Percentiles rank a stretch among this genome's conserved stretches.
These are phyloP conservation scores for Torymus tubicola DNA, from an alignment of 2,888 invertebrate species.

Conservation along the genomic window DNA sequence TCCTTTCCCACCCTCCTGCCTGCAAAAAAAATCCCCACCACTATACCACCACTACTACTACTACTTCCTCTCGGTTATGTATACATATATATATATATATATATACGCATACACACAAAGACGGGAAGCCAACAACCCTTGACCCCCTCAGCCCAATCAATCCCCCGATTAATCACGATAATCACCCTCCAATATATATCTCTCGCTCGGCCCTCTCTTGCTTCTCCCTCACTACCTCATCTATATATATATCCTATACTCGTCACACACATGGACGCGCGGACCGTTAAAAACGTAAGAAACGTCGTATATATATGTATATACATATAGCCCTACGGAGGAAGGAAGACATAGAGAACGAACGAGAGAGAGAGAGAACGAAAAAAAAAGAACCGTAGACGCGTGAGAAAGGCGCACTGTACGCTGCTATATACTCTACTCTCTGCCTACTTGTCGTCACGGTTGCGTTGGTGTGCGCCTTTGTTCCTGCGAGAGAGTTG, in stretches of 20 bases:
- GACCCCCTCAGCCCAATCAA: not conserved
- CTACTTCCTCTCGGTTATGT: conserved; percentile 4
- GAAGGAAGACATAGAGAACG: not conserved
- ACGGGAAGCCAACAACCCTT: conserved; percentile 4
- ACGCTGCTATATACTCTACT: no score
- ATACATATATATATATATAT: no score
- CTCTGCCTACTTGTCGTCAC: conserved; percentile 51
- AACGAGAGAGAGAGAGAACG: not conserved
- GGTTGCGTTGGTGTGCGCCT: conserved; percentile 55
- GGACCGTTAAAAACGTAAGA: conserved; percentile 4
- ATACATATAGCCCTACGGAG: not conserved
- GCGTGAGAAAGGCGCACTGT: conserved; percentile 50
- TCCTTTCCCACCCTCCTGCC: no score
- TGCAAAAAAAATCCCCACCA: no score
- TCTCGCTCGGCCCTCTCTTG: no score
- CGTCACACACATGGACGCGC: not conserved
- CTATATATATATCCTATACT: no score
- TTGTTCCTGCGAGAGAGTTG: conserved; percentile 52
- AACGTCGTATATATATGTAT: no score
- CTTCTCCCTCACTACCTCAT: no score
- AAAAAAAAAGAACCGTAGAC: conserved; percentile 39
- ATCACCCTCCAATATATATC: not conserved
- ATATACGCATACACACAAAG: no score
- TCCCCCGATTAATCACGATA: not conserved
- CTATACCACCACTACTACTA: no score